Conservation (phyloP, 2,113 vertebrate genomes). For the Aptenodytes patagonicus region DNA sequence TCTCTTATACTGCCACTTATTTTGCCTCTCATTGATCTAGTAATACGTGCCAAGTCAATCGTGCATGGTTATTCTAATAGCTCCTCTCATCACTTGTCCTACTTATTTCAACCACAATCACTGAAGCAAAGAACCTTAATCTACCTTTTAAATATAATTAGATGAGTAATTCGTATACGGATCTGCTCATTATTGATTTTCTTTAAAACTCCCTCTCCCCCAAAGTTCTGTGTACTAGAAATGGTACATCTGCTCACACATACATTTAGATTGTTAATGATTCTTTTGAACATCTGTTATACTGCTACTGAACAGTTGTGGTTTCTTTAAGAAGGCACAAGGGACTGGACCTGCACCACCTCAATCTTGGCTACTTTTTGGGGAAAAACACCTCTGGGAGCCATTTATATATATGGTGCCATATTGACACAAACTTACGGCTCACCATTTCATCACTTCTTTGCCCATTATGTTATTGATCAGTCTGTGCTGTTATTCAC, state of each 20-base stretch:
- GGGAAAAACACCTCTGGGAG: slow-evolving; percentile 50
- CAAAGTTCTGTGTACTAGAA: slow-evolving; percentile 66
- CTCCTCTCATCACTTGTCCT: background rate
- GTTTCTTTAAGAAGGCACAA: slow-evolving; percentile 74
- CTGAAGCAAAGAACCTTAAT: slow-evolving; percentile 44
- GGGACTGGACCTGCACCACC: slow-evolving; percentile 70
- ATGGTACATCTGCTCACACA: slow-evolving; percentile 74
- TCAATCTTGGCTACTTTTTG: slow-evolving; percentile 56
- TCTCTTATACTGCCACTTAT: background rate
- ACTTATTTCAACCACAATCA: slow-evolving; percentile 25
- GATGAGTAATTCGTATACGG: slow-evolving; percentile 48
- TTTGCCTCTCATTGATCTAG: slow-evolving; percentile 20
- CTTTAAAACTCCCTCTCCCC: slow-evolving; percentile 29
- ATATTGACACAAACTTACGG: slow-evolving; percentile 34
- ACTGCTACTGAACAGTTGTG: slow-evolving; percentile 70
- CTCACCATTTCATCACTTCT: slow-evolving; percentile 14
- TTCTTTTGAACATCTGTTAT: slow-evolving; percentile 77
- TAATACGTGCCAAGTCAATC: background rate
- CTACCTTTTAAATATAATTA: slow-evolving; percentile 58
- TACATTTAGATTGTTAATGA: slow-evolving; percentile 75
- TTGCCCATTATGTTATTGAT: slow-evolving; percentile 29
- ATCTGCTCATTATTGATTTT: slow-evolving; percentile 65
- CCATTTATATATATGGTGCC: slow-evolving; percentile 1
- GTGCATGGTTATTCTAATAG: slow-evolving; percentile 15
- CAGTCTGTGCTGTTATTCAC: background rate